A percentile compares a stretch with the other conserved stretches of the same genome.
phyloP scores from a whole-genome alignment of 2,113 vertebrate genomes.

The Microcebus jonahi region DNA sequence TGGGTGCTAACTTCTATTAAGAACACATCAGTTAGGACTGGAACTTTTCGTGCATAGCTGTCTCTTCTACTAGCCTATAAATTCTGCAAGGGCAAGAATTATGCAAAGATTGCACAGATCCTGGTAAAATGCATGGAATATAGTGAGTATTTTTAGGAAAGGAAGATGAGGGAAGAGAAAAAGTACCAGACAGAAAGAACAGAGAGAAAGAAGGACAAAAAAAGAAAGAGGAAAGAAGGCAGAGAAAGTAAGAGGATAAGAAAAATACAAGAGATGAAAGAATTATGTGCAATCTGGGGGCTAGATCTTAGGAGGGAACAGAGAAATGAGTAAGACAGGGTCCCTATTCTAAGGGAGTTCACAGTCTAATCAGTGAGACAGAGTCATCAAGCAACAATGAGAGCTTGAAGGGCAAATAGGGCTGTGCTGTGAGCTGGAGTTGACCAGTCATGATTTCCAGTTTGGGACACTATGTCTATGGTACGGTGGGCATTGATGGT shows the following conservation, averaged over 20 bases:
- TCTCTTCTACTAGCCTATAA: neutral
- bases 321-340: neutral
- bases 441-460: neutral
- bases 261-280: neutral
- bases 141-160: neutral
- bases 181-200: neutral
- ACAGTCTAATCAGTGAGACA: neutral
- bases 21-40: neutral
- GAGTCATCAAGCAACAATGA: neutral
- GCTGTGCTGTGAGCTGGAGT: neutral
- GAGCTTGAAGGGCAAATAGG: neutral
- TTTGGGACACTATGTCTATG: neutral
- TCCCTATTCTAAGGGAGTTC: neutral
- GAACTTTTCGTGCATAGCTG: neutral
- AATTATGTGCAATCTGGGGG: neutral
- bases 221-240: neutral
- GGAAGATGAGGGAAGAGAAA: neutral
- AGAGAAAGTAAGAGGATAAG: neutral
- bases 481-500: too few relatives aligned
- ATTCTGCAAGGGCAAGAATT: neutral
- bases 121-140: neutral
- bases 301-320: neutral
- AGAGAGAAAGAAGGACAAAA: neutral
- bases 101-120: neutral
- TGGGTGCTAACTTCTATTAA: neutral